A percentile compares a stretch with the other conserved stretches of the same genome.
Evolutionary conservation across 2,888 invertebrate species (phyloP).

Genomic region (Pelosia muscerda): DNA sequence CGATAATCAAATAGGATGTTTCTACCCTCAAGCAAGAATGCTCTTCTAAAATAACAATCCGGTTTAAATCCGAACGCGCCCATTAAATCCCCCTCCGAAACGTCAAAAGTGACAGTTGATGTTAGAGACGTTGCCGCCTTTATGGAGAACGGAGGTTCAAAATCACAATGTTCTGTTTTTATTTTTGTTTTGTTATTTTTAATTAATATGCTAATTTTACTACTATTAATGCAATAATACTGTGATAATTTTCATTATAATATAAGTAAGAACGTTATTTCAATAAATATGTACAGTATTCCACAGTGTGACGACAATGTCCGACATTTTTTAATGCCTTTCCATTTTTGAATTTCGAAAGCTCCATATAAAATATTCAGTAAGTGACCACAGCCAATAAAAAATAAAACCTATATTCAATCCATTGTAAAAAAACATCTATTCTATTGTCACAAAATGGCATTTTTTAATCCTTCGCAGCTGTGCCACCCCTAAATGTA

Average conservation of each 20-base stretch:
- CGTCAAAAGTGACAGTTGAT: slow-evolving; percentile 81
- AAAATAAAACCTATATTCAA: slow-evolving; percentile 38
- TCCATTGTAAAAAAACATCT: slow-evolving; percentile 27
- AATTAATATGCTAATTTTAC: slow-evolving; percentile 38
- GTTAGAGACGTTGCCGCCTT: slow-evolving; percentile 66
- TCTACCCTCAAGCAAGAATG: slow-evolving; percentile 43
- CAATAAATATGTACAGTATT: not conserved
- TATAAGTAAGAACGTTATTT: not conserved
- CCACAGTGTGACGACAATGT: not conserved
- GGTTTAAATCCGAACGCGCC: slow-evolving; percentile 73
- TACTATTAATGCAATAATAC: not conserved
- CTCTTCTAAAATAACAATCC: slow-evolving; percentile 71
- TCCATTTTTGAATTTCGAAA: not conserved
- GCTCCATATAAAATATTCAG: not conserved
- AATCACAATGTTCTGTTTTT: slow-evolving; percentile 27
- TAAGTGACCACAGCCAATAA: slow-evolving; percentile 29
- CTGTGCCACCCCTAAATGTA: slow-evolving; percentile 57
- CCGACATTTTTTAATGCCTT: not conserved
- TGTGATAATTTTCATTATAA: not conserved
- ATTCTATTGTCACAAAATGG: slow-evolving; percentile 43
- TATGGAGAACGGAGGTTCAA: slow-evolving; percentile 37
- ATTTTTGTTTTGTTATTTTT: slow-evolving; percentile 40
- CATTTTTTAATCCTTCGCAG: slow-evolving; percentile 48
- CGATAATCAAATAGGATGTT: slow-evolving; percentile 49
- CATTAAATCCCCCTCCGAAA: slow-evolving; percentile 70